Evolutionary conservation across 2,113 vertebrate species (phyloP).

Genomic region (Rhinoptilus africanus): DNA sequence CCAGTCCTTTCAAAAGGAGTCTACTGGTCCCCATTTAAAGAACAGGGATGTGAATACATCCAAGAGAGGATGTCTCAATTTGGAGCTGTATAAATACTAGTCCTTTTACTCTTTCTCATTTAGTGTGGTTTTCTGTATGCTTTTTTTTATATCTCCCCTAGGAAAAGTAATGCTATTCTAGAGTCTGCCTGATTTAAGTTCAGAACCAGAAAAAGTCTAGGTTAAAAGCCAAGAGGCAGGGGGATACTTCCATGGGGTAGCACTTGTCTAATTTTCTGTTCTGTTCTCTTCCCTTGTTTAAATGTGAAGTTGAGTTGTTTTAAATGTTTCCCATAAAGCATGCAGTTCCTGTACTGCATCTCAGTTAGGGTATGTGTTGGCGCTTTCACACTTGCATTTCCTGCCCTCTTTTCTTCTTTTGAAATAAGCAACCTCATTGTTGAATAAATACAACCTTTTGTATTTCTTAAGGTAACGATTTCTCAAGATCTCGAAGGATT

Average conservation of each 20-base stretch:
- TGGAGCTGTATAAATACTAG: not conserved
- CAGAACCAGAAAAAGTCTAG: not conserved
- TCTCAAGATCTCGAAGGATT: not conserved
- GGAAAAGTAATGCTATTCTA: not conserved
- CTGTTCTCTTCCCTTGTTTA: conserved; percentile 9
- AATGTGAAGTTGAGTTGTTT: conserved; percentile 12
- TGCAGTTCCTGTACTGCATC: not conserved
- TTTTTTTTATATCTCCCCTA: not conserved
- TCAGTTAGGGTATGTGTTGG: not conserved
- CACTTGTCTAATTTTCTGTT: conserved; percentile 30
- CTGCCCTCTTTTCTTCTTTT: not conserved
- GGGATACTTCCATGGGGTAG: not conserved
- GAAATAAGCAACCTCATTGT: not conserved
- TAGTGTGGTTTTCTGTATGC: not conserved
- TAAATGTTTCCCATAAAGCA: not conserved
- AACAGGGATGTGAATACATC: not conserved
- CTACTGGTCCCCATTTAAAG: not conserved
- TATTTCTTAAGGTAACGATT: not conserved
- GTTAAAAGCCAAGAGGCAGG: not conserved
- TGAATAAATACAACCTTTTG: not conserved
- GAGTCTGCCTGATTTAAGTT: not conserved
- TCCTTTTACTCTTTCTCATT: not conserved
- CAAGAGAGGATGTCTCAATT: not conserved
- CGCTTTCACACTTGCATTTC: not conserved
- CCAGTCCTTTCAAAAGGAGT: not conserved